Evolutionary conservation across 2,888 invertebrate genomes (phyloP), one percentile per base, ranked within the genome.

Genomic region (Agapostemon virescens): DNA sequence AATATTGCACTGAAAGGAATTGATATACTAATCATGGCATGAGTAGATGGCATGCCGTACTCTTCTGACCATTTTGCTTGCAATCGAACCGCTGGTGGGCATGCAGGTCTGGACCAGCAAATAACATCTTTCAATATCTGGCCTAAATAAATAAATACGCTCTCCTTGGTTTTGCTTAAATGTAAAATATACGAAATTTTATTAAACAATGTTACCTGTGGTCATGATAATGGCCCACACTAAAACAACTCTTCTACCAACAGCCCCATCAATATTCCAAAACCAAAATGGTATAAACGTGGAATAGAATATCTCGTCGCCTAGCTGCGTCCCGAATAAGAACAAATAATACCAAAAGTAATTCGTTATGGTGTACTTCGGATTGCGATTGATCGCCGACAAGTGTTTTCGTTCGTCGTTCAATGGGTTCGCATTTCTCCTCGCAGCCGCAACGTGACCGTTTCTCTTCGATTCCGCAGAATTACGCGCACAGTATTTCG

Each of bases 1-100:
- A 97, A 93, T 74, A 98, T 93, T 71, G 98, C 95, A 0, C 97
- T 96, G 92, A 97, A 97, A 55, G 98, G 98, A 88, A 98, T 96
- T 0, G 97, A 96, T 23, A 97, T 95, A 0, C 96, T 97, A 55
- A 97, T 97, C 97, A 98, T 97, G 11, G 98, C 98, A 93, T 98
- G 98, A 0, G 98, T 98, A 20, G 98, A 98, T 1, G 98, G 98
- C 97, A 98, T 98, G 20, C 98, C 98, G 93, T 98, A 98, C 91
- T 98, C 98, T 86, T 97, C 93, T 1, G 96, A 96, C 97, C 98
- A 98, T 93, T 98, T 97, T 66, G 95, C 95, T 91, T 98, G 98
- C 63, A 98, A 93, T 87, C 97, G 95, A 81, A 96, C 94, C 0
- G 97, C 98, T 0, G 98, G 98, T 71, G 96, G 97, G 76, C 94